phyloP scores from a whole-genome alignment of 2,888 invertebrate species.

The Cordilura impudica region DNA sequence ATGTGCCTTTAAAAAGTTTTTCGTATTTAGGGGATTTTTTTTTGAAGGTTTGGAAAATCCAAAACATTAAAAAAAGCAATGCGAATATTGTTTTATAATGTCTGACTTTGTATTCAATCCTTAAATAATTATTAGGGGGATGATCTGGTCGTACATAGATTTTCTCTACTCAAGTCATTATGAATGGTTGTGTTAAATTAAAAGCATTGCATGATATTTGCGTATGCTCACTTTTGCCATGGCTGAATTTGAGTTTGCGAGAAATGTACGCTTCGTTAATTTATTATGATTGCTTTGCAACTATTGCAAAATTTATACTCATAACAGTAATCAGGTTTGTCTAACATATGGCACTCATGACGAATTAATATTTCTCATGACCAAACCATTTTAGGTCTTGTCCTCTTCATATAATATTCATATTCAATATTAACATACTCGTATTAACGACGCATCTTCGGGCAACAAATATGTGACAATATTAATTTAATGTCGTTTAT shows the following conservation, averaged over 20 bases:
- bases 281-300: constrained; percentile 63
- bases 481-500: no score
- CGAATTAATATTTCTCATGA: not conserved
- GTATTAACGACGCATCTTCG: no score
- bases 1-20: not conserved
- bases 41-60: constrained; percentile 7
- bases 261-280: constrained; percentile 64
- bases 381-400: no score
- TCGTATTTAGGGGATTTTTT: constrained; percentile 14
- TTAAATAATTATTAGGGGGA: not conserved
- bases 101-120: constrained; percentile 4
- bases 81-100: constrained; percentile 24
- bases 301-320: constrained; percentile 61
- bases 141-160: constrained; percentile 25
- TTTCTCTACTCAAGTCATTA: constrained; percentile 41
- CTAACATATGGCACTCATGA: not conserved
- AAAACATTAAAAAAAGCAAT: constrained; percentile 7
- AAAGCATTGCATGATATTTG: constrained; percentile 32
- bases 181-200: not conserved
- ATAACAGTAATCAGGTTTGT: constrained; percentile 14
- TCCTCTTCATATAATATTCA: no score
- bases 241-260: constrained; percentile 19
- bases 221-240: constrained; percentile 35
- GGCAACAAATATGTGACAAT: no score
- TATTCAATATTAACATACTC: no score